Evolutionary conservation across 2,113 vertebrate species (phyloP).

Genomic region (Vidua macroura): DNA sequence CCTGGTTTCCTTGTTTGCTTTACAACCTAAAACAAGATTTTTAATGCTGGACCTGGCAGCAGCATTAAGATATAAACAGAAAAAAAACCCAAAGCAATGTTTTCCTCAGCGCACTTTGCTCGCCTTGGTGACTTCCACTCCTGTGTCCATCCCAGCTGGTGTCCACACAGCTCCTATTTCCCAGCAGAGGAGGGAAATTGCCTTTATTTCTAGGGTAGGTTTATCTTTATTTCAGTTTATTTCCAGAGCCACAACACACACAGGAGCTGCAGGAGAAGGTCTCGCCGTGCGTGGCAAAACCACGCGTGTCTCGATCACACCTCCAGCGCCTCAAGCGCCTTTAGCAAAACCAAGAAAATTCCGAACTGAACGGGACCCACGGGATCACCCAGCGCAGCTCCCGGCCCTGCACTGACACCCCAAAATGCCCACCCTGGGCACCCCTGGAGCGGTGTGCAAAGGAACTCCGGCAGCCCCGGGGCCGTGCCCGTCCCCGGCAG

Average conservation of each 20-base stretch:
- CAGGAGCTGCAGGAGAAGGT: rapidly evolving
- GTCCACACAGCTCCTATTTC: not conserved
- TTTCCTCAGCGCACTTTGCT: not conserved
- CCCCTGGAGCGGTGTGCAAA: rapidly evolving
- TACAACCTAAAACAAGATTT: not conserved
- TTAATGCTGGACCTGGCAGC: not conserved
- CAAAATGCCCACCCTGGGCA: not conserved
- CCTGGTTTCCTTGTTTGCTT: not conserved
- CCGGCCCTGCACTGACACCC: not conserved
- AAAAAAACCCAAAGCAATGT: not conserved
- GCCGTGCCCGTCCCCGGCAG: too few species aligned
- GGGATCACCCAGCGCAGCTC: rapidly evolving
- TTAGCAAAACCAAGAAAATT: not conserved
- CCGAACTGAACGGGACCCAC: too few species aligned
- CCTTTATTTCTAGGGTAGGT: not conserved
- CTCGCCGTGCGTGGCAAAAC: rapidly evolving
- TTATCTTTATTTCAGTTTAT: not conserved
- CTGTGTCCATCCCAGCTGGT: not conserved
- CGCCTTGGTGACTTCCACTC: not conserved
- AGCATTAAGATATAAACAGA: not conserved
- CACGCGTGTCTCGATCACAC: rapidly evolving
- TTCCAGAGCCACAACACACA: not conserved
- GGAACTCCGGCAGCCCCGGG: not conserved
- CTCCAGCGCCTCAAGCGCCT: rapidly evolving
- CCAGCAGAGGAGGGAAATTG: too few species aligned